Conservation (phyloP, 1,140 invertebrate genomes). For the Macrobrachium rosenbergii region DNA sequence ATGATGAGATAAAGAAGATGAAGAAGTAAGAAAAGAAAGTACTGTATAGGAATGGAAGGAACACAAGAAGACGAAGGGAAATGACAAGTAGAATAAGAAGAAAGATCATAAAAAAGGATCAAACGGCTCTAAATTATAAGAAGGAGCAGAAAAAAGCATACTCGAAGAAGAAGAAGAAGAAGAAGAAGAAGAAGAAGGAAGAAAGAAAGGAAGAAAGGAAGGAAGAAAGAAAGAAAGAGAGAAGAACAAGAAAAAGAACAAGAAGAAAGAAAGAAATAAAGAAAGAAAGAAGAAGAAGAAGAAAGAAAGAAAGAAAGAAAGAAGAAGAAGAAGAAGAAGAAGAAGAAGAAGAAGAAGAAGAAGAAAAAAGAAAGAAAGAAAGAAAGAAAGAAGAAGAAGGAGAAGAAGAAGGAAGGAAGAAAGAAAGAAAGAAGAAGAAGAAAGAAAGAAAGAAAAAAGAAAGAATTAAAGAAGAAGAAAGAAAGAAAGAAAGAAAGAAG, state of each 20-base stretch:
- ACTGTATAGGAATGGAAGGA: no score
- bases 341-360: neutral
- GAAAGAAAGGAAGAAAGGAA: no score
- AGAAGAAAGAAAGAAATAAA: no score
- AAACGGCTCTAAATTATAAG: neutral
- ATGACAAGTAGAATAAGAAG: no score
- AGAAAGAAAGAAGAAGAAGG: neutral
- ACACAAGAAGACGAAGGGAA: no score
- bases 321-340: neutral
- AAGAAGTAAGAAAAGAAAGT: no score
- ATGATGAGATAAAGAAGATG: neutral
- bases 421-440: no score
- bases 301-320: no score
- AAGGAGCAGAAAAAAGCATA: neutral
- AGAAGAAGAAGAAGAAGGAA: neutral
- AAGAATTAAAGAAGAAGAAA: slow-evolving; percentile 2
- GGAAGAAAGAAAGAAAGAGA: neutral
- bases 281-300: neutral
- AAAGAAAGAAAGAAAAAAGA: slow-evolving; percentile 12
- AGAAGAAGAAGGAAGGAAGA: no score
- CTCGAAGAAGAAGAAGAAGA: neutral
- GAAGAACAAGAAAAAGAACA: neutral
- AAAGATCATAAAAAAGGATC: no score
- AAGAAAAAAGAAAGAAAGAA: neutral
- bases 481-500: slow-evolving; percentile 18